Percentiles rank a stretch among this genome's conserved stretches.
Evolutionary conservation across 2,888 invertebrate species (phyloP).

Genomic region (Campopleginae sp.): DNA sequence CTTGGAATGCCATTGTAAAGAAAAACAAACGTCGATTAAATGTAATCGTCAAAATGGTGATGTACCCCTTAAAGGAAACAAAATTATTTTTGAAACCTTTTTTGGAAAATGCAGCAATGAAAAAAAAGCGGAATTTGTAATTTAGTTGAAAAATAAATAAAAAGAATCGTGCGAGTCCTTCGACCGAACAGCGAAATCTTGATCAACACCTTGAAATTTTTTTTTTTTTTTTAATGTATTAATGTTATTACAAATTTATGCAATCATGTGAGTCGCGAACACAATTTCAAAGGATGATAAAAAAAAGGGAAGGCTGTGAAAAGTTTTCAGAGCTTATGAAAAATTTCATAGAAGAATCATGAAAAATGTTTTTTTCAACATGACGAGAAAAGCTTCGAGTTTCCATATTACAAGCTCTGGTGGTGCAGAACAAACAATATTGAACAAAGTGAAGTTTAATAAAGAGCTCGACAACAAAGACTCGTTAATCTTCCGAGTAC

Average conservation of each 20-base stretch:
- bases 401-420: not conserved
- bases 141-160: too few relatives aligned
- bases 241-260: not conserved
- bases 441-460: not conserved
- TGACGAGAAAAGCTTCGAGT: not conserved
- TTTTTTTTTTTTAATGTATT: too few relatives aligned
- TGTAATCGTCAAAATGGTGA: not conserved
- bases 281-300: not conserved
- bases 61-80: not conserved
- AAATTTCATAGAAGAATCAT: not conserved
- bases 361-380: not conserved
- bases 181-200: too few relatives aligned
- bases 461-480: not conserved
- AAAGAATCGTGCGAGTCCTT: too few relatives aligned
- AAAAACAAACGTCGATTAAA: too few relatives aligned
- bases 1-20: too few relatives aligned
- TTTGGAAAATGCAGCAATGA: not conserved
- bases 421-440: not conserved
- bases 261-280: not conserved
- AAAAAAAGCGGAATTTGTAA: too few relatives aligned
- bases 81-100: not conserved
- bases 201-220: too few relatives aligned
- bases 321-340: not conserved
- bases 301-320: not conserved
- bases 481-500: not conserved